Conservation (phyloP, 2,888 invertebrate species). For the Zygogramma bicolorata region DNA sequence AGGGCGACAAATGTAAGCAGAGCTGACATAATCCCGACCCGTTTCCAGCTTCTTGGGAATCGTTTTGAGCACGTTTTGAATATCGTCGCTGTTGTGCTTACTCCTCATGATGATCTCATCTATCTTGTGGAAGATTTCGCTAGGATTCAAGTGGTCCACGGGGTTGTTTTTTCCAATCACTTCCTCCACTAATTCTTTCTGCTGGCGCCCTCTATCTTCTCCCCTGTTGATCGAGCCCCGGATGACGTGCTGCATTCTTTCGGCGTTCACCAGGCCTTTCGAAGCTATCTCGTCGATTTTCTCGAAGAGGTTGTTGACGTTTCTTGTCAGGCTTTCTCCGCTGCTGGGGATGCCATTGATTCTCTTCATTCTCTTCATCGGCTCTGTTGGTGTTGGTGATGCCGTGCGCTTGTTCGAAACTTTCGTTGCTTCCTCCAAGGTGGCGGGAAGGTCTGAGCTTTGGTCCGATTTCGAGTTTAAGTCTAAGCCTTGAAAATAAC, state of each 20-base stretch:
- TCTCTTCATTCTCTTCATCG: background rate
- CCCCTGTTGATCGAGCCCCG: background rate
- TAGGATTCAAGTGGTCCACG: background rate
- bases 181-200: background rate
- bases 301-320: constrained; percentile 26
- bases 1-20: background rate
- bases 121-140: background rate
- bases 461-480: background rate
- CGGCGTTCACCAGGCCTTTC: constrained; percentile 17
- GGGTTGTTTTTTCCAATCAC: background rate
- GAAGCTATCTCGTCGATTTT: constrained; percentile 25
- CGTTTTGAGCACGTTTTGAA: background rate
- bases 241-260: constrained; percentile 22
- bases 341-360: background rate
- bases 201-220: background rate
- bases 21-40: background rate
- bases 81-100: constrained; percentile 2
- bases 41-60: background rate
- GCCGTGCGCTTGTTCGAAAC: background rate
- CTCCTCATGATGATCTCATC: background rate
- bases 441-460: background rate
- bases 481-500: background rate
- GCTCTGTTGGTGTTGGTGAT: background rate
- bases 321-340: constrained; percentile 20
- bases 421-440: background rate